phyloP scores from a whole-genome alignment of 2,888 invertebrate genomes.

The Petrolisthes manimaculis region DNA sequence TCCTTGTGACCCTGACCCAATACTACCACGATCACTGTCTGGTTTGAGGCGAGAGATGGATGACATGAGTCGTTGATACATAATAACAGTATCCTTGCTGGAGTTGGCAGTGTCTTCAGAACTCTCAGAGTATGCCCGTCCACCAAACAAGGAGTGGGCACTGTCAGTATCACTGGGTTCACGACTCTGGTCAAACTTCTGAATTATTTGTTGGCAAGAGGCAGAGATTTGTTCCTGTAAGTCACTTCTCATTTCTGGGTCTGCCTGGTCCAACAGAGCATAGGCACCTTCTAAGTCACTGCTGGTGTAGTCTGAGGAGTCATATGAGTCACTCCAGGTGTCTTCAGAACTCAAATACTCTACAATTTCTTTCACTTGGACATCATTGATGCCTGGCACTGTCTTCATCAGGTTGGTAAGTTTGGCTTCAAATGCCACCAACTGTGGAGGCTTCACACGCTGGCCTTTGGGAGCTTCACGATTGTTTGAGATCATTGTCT shows the following conservation, averaged over 20 bases:
- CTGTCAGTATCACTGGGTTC: conserved; percentile 65
- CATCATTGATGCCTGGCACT: conserved; percentile 90
- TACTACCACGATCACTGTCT: conserved; percentile 71
- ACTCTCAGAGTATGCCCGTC: conserved; percentile 58
- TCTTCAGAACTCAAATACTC: conserved; percentile 93
- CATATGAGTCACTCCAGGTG: conserved; percentile 93
- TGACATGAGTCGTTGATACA: conserved; percentile 88
- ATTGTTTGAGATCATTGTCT: conserved; percentile 84
- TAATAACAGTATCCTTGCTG: conserved; percentile 83
- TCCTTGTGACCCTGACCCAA: conserved; percentile 73
- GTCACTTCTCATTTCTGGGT: conserved; percentile 67
- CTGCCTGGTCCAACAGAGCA: conserved; percentile 66
- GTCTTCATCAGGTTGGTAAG: conserved; percentile 91
- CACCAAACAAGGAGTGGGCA: conserved; percentile 58
- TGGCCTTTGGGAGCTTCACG: conserved; percentile 58
- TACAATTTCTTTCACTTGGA: conserved; percentile 90
- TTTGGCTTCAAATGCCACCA: conserved; percentile 91
- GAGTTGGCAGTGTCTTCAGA: conserved; percentile 54
- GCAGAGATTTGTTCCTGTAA: conserved; percentile 88
- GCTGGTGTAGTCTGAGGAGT: conserved; percentile 91
- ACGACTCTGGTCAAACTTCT: conserved; percentile 79
- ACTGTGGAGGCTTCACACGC: conserved; percentile 80
- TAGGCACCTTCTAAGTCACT: conserved; percentile 78
- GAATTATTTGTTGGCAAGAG: conserved; percentile 88
- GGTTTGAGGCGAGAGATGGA: conserved; percentile 78